Evolutionary conservation across 2,888 invertebrate species (phyloP).

Genomic region (Lutraria lutraria): DNA sequence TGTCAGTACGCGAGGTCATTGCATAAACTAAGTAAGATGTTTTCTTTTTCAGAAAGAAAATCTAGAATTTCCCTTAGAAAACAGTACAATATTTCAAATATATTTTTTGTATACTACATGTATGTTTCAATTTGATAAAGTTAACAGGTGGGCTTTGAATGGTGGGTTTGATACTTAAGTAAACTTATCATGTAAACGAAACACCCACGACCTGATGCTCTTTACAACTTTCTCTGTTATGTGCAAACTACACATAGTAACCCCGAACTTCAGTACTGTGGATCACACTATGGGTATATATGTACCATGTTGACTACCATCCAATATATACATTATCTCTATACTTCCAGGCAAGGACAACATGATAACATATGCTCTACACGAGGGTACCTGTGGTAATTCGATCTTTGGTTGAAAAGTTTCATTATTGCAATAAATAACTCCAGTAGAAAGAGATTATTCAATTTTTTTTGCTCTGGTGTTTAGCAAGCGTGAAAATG

Average conservation of each 20-base stretch:
- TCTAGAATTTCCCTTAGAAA: too few species aligned
- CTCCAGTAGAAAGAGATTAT: background rate
- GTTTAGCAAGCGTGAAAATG: background rate
- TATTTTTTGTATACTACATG: too few species aligned
- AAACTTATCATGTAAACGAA: too few species aligned
- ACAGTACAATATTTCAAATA: too few species aligned
- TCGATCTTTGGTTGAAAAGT: background rate
- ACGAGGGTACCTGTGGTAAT: background rate
- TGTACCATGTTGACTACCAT: background rate
- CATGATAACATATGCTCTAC: background rate
- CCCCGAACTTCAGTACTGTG: too few species aligned
- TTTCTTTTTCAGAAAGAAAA: background rate
- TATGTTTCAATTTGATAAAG: too few species aligned
- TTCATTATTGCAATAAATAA: background rate
- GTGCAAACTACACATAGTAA: too few species aligned
- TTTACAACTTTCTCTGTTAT: too few species aligned
- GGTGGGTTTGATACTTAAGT: too few species aligned
- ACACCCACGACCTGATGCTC: too few species aligned
- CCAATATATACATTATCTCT: background rate
- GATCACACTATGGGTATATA: background rate
- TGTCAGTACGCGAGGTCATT: background rate
- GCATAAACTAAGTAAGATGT: conserved; percentile 3
- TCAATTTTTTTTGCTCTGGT: background rate
- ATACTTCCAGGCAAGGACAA: background rate
- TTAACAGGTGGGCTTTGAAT: too few species aligned